These are phyloP conservation scores for Orthosia cruda DNA, from an alignment of 2,888 invertebrate genomes.

Conservation along the genomic window DNA sequence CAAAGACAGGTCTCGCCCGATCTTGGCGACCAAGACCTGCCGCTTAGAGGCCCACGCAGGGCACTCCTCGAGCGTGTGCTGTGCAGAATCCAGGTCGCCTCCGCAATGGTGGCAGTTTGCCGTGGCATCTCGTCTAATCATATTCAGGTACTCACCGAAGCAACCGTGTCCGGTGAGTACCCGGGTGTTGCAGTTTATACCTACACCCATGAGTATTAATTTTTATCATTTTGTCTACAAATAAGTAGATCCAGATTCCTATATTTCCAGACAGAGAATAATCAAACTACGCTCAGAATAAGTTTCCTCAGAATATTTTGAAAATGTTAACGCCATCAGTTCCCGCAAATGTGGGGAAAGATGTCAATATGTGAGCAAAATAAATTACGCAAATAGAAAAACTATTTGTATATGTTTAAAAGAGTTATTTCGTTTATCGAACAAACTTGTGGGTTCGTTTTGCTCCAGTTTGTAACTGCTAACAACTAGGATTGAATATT, in stretches of 20 bases:
- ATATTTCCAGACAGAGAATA: background rate
- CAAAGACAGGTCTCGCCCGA: no score
- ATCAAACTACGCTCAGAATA: constrained; percentile 2
- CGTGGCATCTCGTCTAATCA: no score
- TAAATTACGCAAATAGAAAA: constrained; percentile 25
- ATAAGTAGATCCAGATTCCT: background rate
- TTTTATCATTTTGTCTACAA: background rate
- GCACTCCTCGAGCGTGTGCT: no score
- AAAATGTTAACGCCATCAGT: constrained; percentile 9
- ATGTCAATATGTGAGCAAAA: constrained; percentile 21
- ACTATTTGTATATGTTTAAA: constrained; percentile 36
- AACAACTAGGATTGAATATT: background rate
- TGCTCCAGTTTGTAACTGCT: constrained; percentile 3
- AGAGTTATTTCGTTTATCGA: background rate
- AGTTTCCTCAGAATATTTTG: background rate
- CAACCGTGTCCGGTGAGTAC: no score
- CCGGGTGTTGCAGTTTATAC: no score
- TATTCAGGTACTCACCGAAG: no score
- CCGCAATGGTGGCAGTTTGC: no score
- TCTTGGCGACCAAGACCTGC: no score
- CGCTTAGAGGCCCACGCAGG: no score
- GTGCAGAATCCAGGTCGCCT: no score
- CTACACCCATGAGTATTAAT: no score
- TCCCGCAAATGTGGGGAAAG: background rate
- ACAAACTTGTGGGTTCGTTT: constrained; percentile 9